Conservation (phyloP, 2,888 invertebrate genomes). For the Zootermopsis nevadensis region DNA sequence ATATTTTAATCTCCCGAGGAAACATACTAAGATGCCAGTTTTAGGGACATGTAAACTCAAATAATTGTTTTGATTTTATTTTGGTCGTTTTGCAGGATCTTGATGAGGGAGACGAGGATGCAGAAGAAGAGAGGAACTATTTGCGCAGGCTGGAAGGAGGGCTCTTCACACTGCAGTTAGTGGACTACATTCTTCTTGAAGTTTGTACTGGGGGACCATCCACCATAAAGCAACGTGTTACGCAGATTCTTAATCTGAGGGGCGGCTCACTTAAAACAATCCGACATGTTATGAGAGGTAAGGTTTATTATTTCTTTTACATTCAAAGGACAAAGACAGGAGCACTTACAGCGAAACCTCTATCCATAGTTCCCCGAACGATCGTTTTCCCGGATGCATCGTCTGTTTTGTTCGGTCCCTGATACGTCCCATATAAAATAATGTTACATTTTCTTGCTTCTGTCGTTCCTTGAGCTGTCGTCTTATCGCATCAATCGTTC, state of each 20-base stretch:
- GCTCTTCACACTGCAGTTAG: conserved; percentile 93
- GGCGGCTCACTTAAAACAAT: conserved; percentile 94
- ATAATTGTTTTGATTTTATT: not conserved
- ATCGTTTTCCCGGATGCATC: no score
- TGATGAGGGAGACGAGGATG: conserved; percentile 70
- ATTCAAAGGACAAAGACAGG: not conserved
- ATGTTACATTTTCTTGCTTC: no score
- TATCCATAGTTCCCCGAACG: no score
- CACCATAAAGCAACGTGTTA: conserved; percentile 83
- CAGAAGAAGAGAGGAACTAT: conserved; percentile 88
- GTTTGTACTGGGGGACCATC: conserved; percentile 78
- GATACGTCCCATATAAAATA: no score
- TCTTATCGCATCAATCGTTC: no score
- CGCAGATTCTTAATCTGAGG: conserved; percentile 88
- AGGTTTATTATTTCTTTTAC: conserved; percentile 44
- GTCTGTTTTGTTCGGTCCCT: no score
- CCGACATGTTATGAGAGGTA: conserved; percentile 92
- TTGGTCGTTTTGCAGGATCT: conserved; percentile 20
- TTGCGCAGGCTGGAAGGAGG: conserved; percentile 91
- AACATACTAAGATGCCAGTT: no score
- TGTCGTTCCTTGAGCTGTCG: no score
- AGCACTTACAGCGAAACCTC: no score
- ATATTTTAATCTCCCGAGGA: no score
- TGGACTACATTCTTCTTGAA: conserved; percentile 90
- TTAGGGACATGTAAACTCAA: no score